These are phyloP conservation scores for Acheta domesticus DNA, from an alignment of 2,888 invertebrate species.

Conservation along the genomic window DNA sequence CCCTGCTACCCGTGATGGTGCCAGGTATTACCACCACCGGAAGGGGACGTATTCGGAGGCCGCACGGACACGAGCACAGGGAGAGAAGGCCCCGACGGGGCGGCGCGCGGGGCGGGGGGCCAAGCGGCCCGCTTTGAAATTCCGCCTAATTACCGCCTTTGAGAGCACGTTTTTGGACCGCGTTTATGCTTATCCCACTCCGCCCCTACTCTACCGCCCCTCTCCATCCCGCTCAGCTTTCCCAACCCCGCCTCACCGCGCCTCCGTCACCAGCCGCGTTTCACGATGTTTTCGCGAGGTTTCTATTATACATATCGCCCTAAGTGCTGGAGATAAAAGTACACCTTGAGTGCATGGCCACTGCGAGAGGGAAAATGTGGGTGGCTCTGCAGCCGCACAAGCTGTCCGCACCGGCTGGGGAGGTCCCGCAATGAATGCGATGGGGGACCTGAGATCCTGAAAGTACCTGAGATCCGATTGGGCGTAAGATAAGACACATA, in stretches of 20 bases:
- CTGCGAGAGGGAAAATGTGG: too few relatives aligned
- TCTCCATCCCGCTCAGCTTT: background rate
- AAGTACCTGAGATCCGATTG: too few relatives aligned
- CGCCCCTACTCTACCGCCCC: background rate
- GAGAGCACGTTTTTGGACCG: background rate
- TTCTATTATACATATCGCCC: background rate
- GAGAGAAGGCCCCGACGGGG: background rate
- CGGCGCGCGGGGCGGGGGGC: background rate
- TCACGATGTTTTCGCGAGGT: conserved; percentile 4
- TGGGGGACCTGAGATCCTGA: background rate
- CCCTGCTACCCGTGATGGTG: too few relatives aligned
- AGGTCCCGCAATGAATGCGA: background rate
- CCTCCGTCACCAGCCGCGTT: background rate
- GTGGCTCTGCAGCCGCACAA: background rate
- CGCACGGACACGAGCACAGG: too few relatives aligned
- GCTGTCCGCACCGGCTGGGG: background rate
- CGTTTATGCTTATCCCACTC: background rate
- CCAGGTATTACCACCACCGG: too few relatives aligned
- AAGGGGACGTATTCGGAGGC: too few relatives aligned
- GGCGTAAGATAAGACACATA: too few relatives aligned
- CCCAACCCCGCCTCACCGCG: background rate
- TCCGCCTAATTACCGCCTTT: background rate
- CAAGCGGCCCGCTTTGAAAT: background rate
- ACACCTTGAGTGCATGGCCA: too few relatives aligned
- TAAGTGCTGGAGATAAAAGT: background rate